Percentiles rank a stretch among this genome's conserved stretches.
phyloP scores from a whole-genome alignment of 2,888 invertebrate genomes.

The Polydesmus complanatus region DNA sequence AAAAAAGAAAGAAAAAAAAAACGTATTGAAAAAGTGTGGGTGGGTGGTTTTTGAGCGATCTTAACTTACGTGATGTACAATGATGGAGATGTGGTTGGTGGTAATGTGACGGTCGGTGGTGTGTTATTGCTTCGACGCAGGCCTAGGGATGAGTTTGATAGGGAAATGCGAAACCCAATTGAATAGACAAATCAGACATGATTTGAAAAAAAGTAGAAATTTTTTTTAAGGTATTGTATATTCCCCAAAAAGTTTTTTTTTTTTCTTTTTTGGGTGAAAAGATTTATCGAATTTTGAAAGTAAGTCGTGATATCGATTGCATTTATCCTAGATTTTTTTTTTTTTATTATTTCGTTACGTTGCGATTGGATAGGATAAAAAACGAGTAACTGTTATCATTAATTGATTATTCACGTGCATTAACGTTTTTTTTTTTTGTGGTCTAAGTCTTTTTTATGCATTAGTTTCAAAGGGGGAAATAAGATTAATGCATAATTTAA shows the following conservation, averaged over 20 bases:
- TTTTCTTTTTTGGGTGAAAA: neutral
- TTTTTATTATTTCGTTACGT: no score
- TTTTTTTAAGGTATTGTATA: no score
- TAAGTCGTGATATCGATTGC: neutral
- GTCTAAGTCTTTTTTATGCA: neutral
- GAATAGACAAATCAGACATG: no score
- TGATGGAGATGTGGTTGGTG: neutral
- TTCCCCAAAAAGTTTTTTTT: no score
- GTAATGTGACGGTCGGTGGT: neutral
- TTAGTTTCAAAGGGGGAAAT: no score
- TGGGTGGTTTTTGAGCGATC: neutral
- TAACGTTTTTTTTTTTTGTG: neutral
- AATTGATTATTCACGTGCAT: neutral
- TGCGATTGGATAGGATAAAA: no score
- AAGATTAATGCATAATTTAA: neutral
- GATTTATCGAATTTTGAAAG: neutral
- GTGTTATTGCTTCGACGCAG: no score
- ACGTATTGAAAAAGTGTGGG: neutral
- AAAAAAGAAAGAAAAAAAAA: neutral
- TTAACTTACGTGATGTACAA: neutral
- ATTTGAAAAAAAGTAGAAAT: no score
- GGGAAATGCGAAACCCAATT: no score
- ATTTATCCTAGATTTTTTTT: neutral
- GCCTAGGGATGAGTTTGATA: no score
- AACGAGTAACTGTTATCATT: neutral